Percentiles rank a stretch among this genome's conserved stretches.
These are phyloP conservation scores for Orchestia grillus DNA, from an alignment of 1,140 invertebrate species.

Conservation along the genomic window DNA sequence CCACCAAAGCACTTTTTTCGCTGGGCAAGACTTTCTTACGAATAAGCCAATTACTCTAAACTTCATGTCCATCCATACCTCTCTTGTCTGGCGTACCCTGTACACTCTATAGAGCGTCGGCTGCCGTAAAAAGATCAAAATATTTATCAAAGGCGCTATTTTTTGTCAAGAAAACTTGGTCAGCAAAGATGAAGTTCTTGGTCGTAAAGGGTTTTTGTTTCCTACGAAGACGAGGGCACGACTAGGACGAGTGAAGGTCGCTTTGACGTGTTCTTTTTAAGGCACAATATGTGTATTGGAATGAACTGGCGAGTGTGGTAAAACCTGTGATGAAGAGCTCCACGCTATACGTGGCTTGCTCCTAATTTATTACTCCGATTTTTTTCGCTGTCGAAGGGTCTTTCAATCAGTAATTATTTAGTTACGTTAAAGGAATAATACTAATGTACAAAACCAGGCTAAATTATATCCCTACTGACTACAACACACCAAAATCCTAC, in stretches of 20 bases:
- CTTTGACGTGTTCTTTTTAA: background rate
- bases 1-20: background rate
- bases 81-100: background rate
- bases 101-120: background rate
- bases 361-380: background rate
- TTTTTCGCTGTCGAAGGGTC: background rate
- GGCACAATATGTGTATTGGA: background rate
- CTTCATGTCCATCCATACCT: background rate
- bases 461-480: background rate
- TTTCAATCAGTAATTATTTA: background rate
- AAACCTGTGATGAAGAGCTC: background rate
- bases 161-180: conserved; percentile 9
- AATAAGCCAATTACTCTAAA: background rate
- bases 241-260: background rate
- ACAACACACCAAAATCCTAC: background rate
- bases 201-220: background rate
- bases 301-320: background rate
- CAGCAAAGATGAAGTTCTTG: conserved; percentile 21
- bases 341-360: background rate
- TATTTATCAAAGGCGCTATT: conserved; percentile 3
- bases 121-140: background rate
- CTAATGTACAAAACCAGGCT: background rate
- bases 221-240: background rate
- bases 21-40: background rate
- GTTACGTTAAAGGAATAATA: background rate